phyloP scores from a whole-genome alignment of 2,797 vertebrate genomes.

The Bothrops alternatus region DNA sequence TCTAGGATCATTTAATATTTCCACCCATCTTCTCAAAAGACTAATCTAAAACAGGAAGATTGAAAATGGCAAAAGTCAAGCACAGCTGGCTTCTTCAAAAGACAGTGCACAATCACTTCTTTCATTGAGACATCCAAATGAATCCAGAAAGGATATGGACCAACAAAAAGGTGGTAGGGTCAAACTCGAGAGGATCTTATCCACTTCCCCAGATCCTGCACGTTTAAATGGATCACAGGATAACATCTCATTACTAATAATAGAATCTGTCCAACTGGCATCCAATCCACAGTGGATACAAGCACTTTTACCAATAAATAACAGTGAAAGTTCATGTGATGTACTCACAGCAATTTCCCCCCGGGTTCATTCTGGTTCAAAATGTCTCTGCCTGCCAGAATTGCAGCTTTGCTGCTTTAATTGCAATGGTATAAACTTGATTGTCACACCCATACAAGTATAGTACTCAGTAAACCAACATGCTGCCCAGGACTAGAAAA shows the following conservation, averaged over 20 bases:
- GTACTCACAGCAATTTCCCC: rapidly evolving
- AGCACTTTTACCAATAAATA: neutral
- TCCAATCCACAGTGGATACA: neutral
- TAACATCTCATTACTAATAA: neutral
- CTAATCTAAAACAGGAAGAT: neutral
- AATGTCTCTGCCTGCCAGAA: neutral
- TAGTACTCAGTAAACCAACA: neutral
- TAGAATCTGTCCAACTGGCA: neutral
- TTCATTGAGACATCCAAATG: neutral
- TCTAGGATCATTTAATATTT: neutral
- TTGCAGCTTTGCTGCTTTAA: neutral
- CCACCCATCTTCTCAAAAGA: no score
- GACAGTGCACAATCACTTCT: neutral
- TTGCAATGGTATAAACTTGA: neutral
- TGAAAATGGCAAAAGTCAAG: neutral
- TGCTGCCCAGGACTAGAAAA: neutral
- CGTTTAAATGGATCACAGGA: neutral
- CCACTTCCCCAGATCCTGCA: neutral
- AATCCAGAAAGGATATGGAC: neutral
- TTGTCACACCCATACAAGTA: neutral
- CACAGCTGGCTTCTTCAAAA: neutral
- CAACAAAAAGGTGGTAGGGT: neutral
- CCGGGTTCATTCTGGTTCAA: neutral
- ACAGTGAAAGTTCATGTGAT: neutral
- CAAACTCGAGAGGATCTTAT: neutral